A percentile compares a stretch with the other conserved stretches of the same genome.
These are phyloP conservation scores for Micronycteris hirsuta DNA, from an alignment of 2,113 vertebrate species.

Conservation along the genomic window DNA sequence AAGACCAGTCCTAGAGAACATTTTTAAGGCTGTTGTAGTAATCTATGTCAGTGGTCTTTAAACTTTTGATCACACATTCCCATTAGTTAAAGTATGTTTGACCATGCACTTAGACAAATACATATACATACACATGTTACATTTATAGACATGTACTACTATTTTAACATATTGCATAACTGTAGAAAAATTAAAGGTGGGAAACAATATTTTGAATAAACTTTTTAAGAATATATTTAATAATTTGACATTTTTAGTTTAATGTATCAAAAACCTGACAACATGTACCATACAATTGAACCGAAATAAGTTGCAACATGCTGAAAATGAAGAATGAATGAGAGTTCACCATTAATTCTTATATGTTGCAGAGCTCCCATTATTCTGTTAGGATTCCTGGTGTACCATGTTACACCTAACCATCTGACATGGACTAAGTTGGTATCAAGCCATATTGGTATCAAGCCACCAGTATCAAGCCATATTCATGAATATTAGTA, in stretches of 20 bases:
- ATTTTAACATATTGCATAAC: neutral
- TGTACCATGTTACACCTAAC: neutral
- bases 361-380: neutral
- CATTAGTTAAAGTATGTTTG: neutral
- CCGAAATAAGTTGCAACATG: neutral
- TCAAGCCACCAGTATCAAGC: neutral
- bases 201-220: constrained; percentile 16
- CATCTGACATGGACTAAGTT: neutral
- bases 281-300: neutral
- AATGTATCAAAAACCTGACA: neutral
- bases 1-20: neutral
- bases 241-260: constrained; percentile 28
- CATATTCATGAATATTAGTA: neutral
- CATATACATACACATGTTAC: neutral
- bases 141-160: neutral
- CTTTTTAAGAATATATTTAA: neutral
- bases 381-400: neutral
- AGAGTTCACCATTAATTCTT: neutral
- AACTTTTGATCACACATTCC: neutral
- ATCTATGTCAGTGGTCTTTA: neutral
- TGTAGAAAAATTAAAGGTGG: neutral
- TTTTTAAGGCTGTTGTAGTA: neutral
- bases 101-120: neutral
- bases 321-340: neutral
- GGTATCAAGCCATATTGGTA: neutral